Conservation (phyloP, 92 coral and sea anemone genomes). For the Heliopora coerulea region DNA sequence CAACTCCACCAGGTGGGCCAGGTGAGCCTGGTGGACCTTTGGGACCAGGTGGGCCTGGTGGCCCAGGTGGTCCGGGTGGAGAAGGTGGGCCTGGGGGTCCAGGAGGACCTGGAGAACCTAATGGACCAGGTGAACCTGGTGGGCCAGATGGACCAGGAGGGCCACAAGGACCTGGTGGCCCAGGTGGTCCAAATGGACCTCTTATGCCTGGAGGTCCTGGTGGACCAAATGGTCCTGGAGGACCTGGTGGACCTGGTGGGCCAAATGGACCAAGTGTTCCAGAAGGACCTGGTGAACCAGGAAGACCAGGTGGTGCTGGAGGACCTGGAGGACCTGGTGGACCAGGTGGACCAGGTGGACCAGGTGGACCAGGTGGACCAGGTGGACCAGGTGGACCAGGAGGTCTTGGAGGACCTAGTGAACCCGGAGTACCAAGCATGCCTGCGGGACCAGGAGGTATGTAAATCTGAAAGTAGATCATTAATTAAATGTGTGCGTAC, state of each 20-base stretch:
- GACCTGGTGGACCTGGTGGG: slow-evolving; percentile 56
- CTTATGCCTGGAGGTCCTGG: slow-evolving; percentile 66
- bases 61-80: slow-evolving; percentile 58
- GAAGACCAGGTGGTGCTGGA: slow-evolving; percentile 66
- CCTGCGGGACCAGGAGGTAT: slow-evolving; percentile 58
- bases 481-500: no score
- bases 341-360: slow-evolving; percentile 59
- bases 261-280: slow-evolving; percentile 53
- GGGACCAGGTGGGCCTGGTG: slow-evolving; percentile 38
- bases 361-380: slow-evolving; percentile 61
- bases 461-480: no score
- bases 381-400: slow-evolving; percentile 53
- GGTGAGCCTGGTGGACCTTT: slow-evolving; percentile 67
- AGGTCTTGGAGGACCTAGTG: slow-evolving; percentile 43
- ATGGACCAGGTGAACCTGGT: slow-evolving; percentile 37
- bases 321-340: slow-evolving; percentile 71
- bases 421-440: slow-evolving; percentile 46
- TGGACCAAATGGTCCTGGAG: slow-evolving; percentile 62
- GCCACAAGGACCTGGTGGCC: slow-evolving; percentile 59
- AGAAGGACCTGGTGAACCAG: slow-evolving; percentile 60
- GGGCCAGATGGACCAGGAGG: slow-evolving; percentile 58
- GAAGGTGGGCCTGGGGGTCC: slow-evolving; percentile 78
- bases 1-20: slow-evolving; percentile 66
- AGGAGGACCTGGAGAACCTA: slow-evolving; percentile 49
- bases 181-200: slow-evolving; percentile 66